Percentiles rank a stretch among this genome's conserved stretches.
These are phyloP conservation scores for Germaria angustata DNA, from an alignment of 2,888 invertebrate species.

Conservation along the genomic window DNA sequence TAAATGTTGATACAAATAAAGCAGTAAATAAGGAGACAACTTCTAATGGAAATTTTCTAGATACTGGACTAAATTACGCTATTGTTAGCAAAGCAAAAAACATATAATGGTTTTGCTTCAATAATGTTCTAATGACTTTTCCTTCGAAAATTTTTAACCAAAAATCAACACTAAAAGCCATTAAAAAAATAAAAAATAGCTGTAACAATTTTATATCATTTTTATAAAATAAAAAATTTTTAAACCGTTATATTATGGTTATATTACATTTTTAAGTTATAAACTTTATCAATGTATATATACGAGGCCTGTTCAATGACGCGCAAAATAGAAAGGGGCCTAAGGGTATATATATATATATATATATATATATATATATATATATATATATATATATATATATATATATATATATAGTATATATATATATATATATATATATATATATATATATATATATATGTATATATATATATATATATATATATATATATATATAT, in stretches of 20 bases:
- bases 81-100: conserved; percentile 92
- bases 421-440: too few relatives aligned
- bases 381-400: too few relatives aligned
- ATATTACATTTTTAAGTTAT: not conserved
- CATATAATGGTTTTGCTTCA: conserved; percentile 81
- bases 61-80: conserved; percentile 89
- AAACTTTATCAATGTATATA: too few relatives aligned
- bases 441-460: too few relatives aligned
- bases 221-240: conserved; percentile 13
- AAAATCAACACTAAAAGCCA: conserved; percentile 29
- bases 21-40: conserved; percentile 49
- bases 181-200: not conserved
- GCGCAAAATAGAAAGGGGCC: too few relatives aligned
- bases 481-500: too few relatives aligned
- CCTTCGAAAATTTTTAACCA: conserved; percentile 2
- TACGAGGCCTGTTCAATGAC: too few relatives aligned
- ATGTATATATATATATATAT: too few relatives aligned
- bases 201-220: not conserved
- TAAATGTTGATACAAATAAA: conserved; percentile 31
- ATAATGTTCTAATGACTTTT: not conserved
- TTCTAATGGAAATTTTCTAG: conserved; percentile 80
- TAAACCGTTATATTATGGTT: not conserved
- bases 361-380: too few relatives aligned
- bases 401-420: too few relatives aligned
- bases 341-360: too few relatives aligned